Base-by-base conservation (phyloP, 1,140 invertebrate species). In the Ceratina japonica region DNA sequence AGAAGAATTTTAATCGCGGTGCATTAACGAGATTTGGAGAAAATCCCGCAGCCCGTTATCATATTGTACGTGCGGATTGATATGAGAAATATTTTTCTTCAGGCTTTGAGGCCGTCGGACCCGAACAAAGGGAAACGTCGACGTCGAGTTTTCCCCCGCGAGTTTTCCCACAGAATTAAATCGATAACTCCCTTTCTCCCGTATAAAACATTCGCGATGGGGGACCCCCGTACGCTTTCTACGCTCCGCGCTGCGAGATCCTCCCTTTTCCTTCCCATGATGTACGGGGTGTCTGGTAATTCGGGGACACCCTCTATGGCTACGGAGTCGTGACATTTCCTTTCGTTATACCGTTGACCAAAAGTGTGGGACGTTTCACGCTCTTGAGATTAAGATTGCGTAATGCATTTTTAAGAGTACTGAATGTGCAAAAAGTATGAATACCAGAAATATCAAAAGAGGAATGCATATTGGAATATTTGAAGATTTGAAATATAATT, bases 131-230 rank as follows among this genome's bases (percentile, higher is more conserved):
- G 64, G 54, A 59, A 31, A 59, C 31, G 51, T 56, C 59, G 61
- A 52, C 63, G 71, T 54, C 37, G 69, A 79, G 77, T 87, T 90
- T 86, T 82, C 88, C 86, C 71, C 71, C 78, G 51, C 69, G 59
- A 86, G 87, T 84, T 91, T 91, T 91, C 90, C 88, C 87, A 81
- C 88, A 80, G 89, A 89, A 90, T 91, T 88, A 87, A 91, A 91
- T 91, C 90, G 89, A 91, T 91, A 91, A 88, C 88, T 89, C 85
- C 86, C 87, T 84, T 89, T 86, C 83, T 70, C 63, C 58, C 68
- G 83, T 79, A 84, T 86, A 82, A 90, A 90, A 89, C 88, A 89
- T 85, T 87, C 71, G 84, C 87, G 70, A 88, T 81, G 81, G 86
- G 87, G 84, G 82, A 64, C 56, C 73, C 73, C 68, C 44, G 59